Evolutionary conservation across 1,140 invertebrate species (phyloP), one percentile per base, ranked within the genome.

Genomic region (Carposina sasakii): DNA sequence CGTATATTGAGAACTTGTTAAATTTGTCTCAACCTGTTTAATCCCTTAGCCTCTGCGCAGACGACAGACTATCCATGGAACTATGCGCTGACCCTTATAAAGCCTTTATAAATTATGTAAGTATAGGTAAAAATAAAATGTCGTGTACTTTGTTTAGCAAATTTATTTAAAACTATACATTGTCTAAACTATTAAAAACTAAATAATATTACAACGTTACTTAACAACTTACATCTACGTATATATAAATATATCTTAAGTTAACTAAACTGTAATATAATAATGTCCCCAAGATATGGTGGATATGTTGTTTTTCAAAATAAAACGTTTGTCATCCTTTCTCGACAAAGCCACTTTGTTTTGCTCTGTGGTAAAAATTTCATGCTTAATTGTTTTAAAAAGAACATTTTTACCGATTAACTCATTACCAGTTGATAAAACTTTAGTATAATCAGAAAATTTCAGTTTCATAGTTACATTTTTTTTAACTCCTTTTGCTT

Each of bases 301-400:
- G 15, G 43, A 46, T n/a, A 46, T 13, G 33, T 34, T 12, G 23
- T 46, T 16, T 4, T 19, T 31, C 4, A n/a, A 23, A 12, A 46
- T 46, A 8, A 46, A 22, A n/a, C 43, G 20, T 36, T 46, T 36
- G 31, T 46, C 43, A 23, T 46, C 43, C 16, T 46, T 46, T 4
- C 13, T 15, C 19, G 43, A 46, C n/a, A 46, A 23, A 13, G 30
- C 30, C 12, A 46, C 19, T 36, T 46, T 46, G 16, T n/a, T 46
- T 46, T 9, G 36, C 43, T 22, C 19, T 34, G 28, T 23, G 43
- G 43, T 46, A 23, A 46, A 46, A 13, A 46, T 23, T 23, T 34
- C 43, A 21, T 46, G 43, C 23, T 46, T 46, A 19, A 44, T 17
- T 15, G 41, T 30, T 30, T 26, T 44, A 19, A 44, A 44, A 17